A percentile compares a stretch with the other conserved stretches of the same genome.
Evolutionary conservation across 2,888 invertebrate genomes (phyloP).

Genomic region (Podabrus alpinus): DNA sequence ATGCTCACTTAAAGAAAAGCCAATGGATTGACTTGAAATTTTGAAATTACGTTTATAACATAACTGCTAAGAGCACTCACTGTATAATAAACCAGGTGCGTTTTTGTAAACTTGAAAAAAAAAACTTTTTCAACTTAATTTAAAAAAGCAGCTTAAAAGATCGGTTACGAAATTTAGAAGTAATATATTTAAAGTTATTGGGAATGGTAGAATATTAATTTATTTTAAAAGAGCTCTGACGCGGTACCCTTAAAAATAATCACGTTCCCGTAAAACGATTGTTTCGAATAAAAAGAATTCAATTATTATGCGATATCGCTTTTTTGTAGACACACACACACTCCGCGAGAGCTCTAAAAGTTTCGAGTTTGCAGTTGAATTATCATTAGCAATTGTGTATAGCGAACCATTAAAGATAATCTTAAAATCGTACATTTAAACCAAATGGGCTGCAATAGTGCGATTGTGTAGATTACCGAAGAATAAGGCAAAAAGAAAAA

Average conservation of each 20-base stretch:
- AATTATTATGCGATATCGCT: neutral
- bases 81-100: too few species aligned
- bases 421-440: constrained; percentile 40
- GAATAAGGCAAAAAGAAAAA: constrained; percentile 35
- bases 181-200: too few species aligned
- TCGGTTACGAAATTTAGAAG: too few species aligned
- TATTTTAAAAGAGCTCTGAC: too few species aligned
- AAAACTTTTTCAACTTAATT: too few species aligned
- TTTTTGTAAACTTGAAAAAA: too few species aligned
- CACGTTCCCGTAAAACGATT: neutral
- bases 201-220: too few species aligned
- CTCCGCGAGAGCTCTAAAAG: constrained; percentile 10
- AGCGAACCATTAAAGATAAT: constrained; percentile 43
- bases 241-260: neutral
- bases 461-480: constrained; percentile 38
- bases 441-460: constrained; percentile 37
- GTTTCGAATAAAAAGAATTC: neutral
- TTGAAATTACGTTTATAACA: too few species aligned
- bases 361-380: constrained; percentile 34
- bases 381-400: constrained; percentile 44
- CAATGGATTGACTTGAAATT: too few species aligned
- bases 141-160: too few species aligned
- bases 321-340: constrained; percentile 6
- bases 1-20: too few species aligned
- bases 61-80: too few species aligned